Base-by-base conservation (phyloP, 2,797 vertebrate species). In the Sebastes oblongus region DNA sequence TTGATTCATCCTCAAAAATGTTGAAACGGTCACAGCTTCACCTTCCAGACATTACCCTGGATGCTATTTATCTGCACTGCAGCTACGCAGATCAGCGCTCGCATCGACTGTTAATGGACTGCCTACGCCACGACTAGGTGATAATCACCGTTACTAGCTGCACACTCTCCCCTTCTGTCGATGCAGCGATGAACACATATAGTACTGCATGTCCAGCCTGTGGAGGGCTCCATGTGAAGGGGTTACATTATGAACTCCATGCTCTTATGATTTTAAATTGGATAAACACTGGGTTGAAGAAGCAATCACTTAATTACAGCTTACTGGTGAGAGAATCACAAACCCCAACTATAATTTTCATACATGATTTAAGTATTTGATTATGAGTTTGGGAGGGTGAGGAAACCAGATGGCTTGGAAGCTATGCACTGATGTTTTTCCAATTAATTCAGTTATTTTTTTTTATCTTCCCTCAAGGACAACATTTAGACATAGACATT, bases 51-150 rank as follows among this genome's bases (percentile, higher is more conserved):
- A 60, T 67, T 30, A 69, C 74, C 27, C 18, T 55, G 59, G 58
- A 83, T 80, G 70, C 64, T 66, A 73, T 77, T 78, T 59, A 82
- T 85, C 82, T 74, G 70, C 75, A 68, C 64, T 74, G 76, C 74
- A 82, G 78, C 83, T 76, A 66, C 67, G 70, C 72, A 77, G 71
- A 81, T 84, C 62, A 72, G 50, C 6, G 4, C 46, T 42, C 32
- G n/a, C 62, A 65, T 46, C 2, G 69, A 80, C 80, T 88, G 70
- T 73, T 89, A 80, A 88, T 89, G 76, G 80, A 84, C 83, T 77
- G 70, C 78, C 8, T 42, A 54, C 13, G 8, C 67, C 20, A 61
- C 8, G 1, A 75, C 67, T 36, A 36, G 52, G 52, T 56, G 67
- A 81, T 76, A 54, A 86, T 78, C 56, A 72, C 59, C 50, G 77